phyloP scores from a whole-genome alignment of 2,888 invertebrate species.

The Halocaridina rubra region DNA sequence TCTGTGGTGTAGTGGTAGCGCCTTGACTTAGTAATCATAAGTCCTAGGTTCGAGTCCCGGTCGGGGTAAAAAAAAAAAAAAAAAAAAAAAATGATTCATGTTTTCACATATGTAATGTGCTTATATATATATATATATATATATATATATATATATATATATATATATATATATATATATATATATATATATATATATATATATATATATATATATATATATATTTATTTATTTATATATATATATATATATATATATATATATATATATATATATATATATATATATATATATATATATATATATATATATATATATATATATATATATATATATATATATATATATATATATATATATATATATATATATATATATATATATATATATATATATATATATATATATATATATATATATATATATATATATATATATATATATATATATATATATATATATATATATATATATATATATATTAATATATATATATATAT shows the following conservation, averaged over 20 bases:
- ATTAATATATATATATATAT: background rate
- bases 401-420: background rate
- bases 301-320: background rate
- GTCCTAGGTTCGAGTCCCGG: too few relatives aligned
- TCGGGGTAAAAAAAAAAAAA: too few relatives aligned
- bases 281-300: conserved; percentile 6
- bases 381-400: background rate
- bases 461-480: conserved; percentile 5
- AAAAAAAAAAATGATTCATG: too few relatives aligned
- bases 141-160: background rate
- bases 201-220: conserved; percentile 6
- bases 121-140: background rate
- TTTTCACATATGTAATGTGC: too few relatives aligned
- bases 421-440: background rate
- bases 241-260: background rate
- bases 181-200: conserved; percentile 7
- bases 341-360: too few relatives aligned
- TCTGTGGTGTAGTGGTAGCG: too few relatives aligned
- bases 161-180: background rate
- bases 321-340: background rate
- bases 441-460: conserved; percentile 4
- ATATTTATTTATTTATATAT: background rate
- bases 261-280: conserved; percentile 6
- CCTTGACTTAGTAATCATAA: too few relatives aligned
- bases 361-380: background rate